Evolutionary conservation across 2,888 invertebrate species (phyloP).

Genomic region (Dendrolimus houi): DNA sequence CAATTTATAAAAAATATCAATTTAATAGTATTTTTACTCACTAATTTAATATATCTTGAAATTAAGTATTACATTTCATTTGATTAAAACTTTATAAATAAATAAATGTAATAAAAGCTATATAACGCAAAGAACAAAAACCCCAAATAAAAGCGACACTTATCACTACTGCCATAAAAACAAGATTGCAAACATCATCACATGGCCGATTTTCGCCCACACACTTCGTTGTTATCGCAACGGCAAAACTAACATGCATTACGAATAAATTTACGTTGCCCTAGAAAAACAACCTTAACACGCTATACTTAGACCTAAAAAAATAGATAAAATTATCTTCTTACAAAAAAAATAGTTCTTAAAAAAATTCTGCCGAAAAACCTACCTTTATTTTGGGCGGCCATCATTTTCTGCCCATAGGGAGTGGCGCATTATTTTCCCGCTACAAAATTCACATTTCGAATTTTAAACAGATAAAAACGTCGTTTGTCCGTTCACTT

Average conservation of each 20-base stretch:
- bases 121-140: slow-evolving; percentile 2
- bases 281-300: slow-evolving; percentile 24
- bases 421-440: slow-evolving; percentile 50
- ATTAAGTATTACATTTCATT: too few species aligned
- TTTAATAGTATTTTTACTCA: too few species aligned
- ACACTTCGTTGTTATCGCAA: slow-evolving; percentile 40
- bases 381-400: slow-evolving; percentile 66
- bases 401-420: slow-evolving; percentile 44
- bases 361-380: slow-evolving; percentile 9
- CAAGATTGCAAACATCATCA: slow-evolving; percentile 50
- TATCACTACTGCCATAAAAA: slow-evolving; percentile 46
- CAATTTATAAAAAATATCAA: too few species aligned
- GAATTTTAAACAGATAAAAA: slow-evolving; percentile 2
- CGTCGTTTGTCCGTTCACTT: slow-evolving; percentile 14
- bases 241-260: slow-evolving; percentile 38
- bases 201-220: slow-evolving; percentile 60
- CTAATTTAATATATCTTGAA: too few species aligned
- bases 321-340: slow-evolving; percentile 4
- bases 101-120: too few species aligned
- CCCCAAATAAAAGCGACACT: slow-evolving; percentile 22
- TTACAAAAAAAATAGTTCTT: slow-evolving; percentile 4
- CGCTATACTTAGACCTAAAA: slow-evolving; percentile 19
- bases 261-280: slow-evolving; percentile 26
- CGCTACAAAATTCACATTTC: slow-evolving; percentile 40
- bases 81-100: too few species aligned